Evolutionary conservation across 2,797 vertebrate species (phyloP), one percentile per base, ranked within the genome.

Genomic region (Danio albolineatus): DNA sequence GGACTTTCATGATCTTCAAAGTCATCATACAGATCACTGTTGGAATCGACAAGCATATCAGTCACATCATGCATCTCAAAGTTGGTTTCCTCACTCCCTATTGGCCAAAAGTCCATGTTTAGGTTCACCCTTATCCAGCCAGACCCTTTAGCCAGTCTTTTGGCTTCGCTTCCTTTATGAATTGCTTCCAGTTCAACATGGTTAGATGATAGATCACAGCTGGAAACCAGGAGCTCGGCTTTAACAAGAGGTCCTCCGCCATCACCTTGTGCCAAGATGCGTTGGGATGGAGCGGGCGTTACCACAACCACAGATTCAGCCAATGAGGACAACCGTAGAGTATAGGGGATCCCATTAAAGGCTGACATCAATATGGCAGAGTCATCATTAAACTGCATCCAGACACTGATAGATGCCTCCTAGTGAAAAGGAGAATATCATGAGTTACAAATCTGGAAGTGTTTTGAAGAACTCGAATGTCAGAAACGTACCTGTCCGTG

Each of bases 51-150:
- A 79, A 91, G 82, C 12, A 69, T 86, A 77, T 92, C 89, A 7
- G 90, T 88, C 28, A 91, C 76, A 78, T 91, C 88, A 46, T 89
- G 85, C 71, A 82, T 79, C 17, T 90, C 88, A 76, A 83, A 81
- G 65, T 86, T 76, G 28, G 85, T 85, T 76, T 88, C 89, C 44
- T 87, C 86, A 38, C 82, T 82, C 19, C 39, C 82, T 28, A 49
- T 75, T n/a, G 90, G 87, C 60, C 85, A 86, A 39, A 89, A 73
- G 17, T 85, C 89, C 10, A 84, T 57, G 59, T 92, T 90, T 7
- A 94, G 78, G 59, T 93, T 93, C 38, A 94, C 93, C 43, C 93
- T 85, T 73, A 94, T 88, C 93, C 93, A 94, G 7, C 93, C 93
- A 2, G 93, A 93, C 10, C 93, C 93, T 67, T 71, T 86, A 0